phyloP scores from a whole-genome alignment of 2,888 invertebrate genomes.

The Itoplectis maculator region DNA sequence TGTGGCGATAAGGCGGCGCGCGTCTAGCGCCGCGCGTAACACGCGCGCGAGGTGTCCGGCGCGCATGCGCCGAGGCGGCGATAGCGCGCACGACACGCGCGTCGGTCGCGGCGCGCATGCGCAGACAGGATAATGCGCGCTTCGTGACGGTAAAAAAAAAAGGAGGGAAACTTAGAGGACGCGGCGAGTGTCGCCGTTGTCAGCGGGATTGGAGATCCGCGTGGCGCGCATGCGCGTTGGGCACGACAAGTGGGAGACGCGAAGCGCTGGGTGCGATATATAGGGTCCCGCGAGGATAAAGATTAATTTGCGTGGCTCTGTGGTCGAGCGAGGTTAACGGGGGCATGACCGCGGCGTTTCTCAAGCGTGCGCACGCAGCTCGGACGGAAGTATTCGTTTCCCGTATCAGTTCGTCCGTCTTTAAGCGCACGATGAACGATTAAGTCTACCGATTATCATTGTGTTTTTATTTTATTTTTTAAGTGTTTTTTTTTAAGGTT shows the following conservation, averaged over 20 bases:
- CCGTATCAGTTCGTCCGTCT: slow-evolving; percentile 31
- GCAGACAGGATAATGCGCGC: slow-evolving; percentile 2
- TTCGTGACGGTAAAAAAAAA: no score
- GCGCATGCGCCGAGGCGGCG: no score
- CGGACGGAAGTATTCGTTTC: slow-evolving; percentile 32
- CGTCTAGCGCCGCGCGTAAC: slow-evolving; percentile 27
- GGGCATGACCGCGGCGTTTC: slow-evolving; percentile 57
- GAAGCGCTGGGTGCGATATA: slow-evolving; percentile 45
- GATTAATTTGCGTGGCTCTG: slow-evolving; percentile 56
- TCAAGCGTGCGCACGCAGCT: slow-evolving; percentile 9
- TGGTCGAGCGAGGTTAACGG: slow-evolving; percentile 32
- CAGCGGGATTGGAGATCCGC: no score
- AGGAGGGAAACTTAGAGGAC: no score
- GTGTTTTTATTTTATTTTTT: no score
- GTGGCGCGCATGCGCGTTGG: no score
- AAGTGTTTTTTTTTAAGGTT: no score
- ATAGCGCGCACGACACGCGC: background rate
- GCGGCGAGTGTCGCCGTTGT: no score
- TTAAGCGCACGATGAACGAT: slow-evolving; percentile 52
- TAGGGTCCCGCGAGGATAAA: slow-evolving; percentile 43
- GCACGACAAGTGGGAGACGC: no score
- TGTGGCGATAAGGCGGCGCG: slow-evolving; percentile 19
- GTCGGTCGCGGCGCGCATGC: background rate
- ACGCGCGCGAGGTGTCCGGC: background rate
- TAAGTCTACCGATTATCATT: slow-evolving; percentile 51